Percentiles rank a stretch among this genome's conserved stretches.
phyloP scores from a whole-genome alignment of 2,797 vertebrate species.

The Danio kyathit region DNA sequence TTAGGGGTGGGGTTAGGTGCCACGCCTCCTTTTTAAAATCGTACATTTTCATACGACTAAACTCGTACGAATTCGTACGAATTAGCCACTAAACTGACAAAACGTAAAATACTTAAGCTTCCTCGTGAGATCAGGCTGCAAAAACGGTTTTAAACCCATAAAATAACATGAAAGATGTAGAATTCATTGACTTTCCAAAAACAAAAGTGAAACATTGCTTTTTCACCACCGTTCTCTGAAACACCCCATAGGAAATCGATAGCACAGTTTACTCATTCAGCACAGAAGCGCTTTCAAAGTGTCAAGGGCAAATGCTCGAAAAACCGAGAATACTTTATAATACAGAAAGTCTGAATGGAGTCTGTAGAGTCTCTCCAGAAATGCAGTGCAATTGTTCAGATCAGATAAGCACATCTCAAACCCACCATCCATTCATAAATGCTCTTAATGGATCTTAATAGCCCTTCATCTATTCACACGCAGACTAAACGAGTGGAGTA shows the following conservation, averaged over 20 bases:
- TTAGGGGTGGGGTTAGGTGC: too few relatives aligned
- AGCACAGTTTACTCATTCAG: conserved; percentile 31
- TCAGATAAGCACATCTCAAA: conserved; percentile 13
- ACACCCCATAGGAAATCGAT: conserved; percentile 23
- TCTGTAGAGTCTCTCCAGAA: not conserved
- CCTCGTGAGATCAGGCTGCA: too few relatives aligned
- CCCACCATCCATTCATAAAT: not conserved
- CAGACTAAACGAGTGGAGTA: conserved; percentile 17
- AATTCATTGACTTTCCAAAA: not conserved
- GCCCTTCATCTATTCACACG: conserved; percentile 14
- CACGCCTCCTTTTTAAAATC: too few relatives aligned
- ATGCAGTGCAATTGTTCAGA: conserved; percentile 3
- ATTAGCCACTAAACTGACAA: too few relatives aligned
- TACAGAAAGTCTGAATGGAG: conserved; percentile 1
- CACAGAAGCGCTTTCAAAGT: conserved; percentile 4
- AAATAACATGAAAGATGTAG: not conserved
- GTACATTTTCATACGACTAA: too few relatives aligned
- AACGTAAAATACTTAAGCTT: too few relatives aligned
- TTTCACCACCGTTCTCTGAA: conserved; percentile 3
- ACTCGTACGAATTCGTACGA: too few relatives aligned
- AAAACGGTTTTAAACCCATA: not conserved
- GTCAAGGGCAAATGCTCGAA: conserved; percentile 1
- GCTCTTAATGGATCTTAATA: conserved; percentile 26
- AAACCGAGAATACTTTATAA: conserved; percentile 6
- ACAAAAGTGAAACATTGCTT: not conserved